phyloP scores from a whole-genome alignment of 1,140 invertebrate species.

The Chymomyza costata region DNA sequence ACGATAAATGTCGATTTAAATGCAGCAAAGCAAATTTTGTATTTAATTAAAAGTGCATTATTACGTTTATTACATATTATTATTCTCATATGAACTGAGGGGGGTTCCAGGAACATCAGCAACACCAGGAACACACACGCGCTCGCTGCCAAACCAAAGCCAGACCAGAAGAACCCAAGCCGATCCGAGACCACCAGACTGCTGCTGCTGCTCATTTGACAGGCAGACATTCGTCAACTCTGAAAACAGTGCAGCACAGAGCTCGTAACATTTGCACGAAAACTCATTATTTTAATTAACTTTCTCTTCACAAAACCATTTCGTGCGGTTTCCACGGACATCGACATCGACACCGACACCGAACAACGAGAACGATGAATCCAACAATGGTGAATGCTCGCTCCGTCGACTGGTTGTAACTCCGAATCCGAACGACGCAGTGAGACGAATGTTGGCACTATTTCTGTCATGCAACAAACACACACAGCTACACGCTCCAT shows the following conservation, averaged over 20 bases:
- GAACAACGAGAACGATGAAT: constrained; percentile 5
- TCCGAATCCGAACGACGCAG: not conserved
- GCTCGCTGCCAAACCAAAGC: no score
- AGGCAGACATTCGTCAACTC: constrained; percentile 56
- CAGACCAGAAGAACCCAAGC: constrained; percentile 2
- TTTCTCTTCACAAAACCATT: constrained; percentile 64
- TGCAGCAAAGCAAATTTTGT: constrained; percentile 25
- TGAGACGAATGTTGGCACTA: constrained; percentile 23
- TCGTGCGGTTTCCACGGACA: constrained; percentile 43
- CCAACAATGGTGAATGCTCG: constrained; percentile 1
- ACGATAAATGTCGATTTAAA: constrained; percentile 45
- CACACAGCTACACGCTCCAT: not conserved
- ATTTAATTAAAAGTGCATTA: constrained; percentile 72
- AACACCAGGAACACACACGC: no score
- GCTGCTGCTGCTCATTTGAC: constrained; percentile 45
- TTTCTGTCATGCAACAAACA: not conserved
- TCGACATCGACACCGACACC: constrained; percentile 33
- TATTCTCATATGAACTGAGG: not conserved
- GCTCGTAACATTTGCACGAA: constrained; percentile 50
- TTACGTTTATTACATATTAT: constrained; percentile 58
- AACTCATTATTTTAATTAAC: constrained; percentile 75
- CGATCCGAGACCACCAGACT: not conserved
- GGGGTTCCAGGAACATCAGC: no score
- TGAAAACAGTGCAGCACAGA: constrained; percentile 19
- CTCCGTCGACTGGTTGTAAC: constrained; percentile 5